Percentiles rank a stretch among this genome's conserved stretches.
Conservation (phyloP, 2,797 vertebrate genomes). For the Orientallactaga sibirica region DNA sequence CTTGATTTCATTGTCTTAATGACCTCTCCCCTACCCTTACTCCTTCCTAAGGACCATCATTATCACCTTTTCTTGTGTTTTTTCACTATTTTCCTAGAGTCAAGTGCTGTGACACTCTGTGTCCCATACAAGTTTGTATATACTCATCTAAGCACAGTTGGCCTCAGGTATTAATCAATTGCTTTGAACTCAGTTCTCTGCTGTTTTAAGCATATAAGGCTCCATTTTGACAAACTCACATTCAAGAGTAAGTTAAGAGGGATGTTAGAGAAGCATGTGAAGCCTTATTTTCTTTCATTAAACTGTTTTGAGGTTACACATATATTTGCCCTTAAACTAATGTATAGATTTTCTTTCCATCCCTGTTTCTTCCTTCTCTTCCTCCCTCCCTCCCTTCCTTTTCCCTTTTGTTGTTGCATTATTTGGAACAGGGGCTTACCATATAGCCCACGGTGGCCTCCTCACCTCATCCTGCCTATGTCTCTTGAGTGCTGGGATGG, state of each 20-base stretch:
- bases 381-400: background rate
- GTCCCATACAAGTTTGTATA: background rate
- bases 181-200: background rate
- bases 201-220: background rate
- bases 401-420: background rate
- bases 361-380: background rate
- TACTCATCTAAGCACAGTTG: background rate
- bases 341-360: background rate
- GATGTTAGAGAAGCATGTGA: background rate
- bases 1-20: background rate
- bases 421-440: background rate
- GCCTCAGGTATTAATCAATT: too few relatives aligned
- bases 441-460: background rate
- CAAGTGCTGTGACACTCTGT: too few relatives aligned
- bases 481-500: too few relatives aligned
- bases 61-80: background rate
- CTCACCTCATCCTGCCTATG: background rate
- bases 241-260: background rate
- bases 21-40: background rate
- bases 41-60: background rate
- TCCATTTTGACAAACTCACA: background rate
- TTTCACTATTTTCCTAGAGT: background rate
- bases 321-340: conserved; percentile 4
- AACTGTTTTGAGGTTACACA: background rate
- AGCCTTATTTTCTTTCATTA: conserved; percentile 36